phyloP scores from a whole-genome alignment of 2,888 invertebrate genomes.

The Xylophagus ater region DNA sequence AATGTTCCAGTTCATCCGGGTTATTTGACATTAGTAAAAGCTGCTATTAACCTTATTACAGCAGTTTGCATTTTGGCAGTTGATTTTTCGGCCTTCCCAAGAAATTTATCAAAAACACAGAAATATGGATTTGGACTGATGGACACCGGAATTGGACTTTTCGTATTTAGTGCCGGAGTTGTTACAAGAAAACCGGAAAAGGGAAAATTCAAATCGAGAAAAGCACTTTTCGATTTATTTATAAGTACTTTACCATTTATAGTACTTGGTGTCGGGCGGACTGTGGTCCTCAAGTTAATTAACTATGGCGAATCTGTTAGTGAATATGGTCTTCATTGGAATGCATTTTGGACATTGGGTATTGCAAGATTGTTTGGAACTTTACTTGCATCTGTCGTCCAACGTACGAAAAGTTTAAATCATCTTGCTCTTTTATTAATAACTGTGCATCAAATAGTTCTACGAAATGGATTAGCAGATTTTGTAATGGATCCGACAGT shows the following conservation, averaged over 20 bases:
- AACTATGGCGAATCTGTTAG: constrained; percentile 80
- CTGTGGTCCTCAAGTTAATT: constrained; percentile 47
- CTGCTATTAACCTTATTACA: constrained; percentile 60
- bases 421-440: constrained; percentile 46
- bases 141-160: constrained; percentile 92
- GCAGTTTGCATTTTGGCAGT: constrained; percentile 82
- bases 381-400: constrained; percentile 27
- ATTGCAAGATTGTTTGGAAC: constrained; percentile 64
- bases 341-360: constrained; percentile 92
- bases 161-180: constrained; percentile 68
- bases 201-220: constrained; percentile 20
- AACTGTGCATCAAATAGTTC: constrained; percentile 52
- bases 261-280: constrained; percentile 52
- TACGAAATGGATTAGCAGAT: constrained; percentile 51
- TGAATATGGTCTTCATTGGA: constrained; percentile 97
- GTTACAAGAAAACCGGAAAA: constrained; percentile 46
- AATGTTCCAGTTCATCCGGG: constrained; percentile 22
- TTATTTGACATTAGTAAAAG: constrained; percentile 57
- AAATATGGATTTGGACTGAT: constrained; percentile 77
- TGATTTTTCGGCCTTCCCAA: constrained; percentile 81
- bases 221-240: constrained; percentile 23
- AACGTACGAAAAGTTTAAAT: constrained; percentile 41
- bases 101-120: constrained; percentile 78
- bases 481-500: constrained; percentile 54
- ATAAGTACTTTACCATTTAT: constrained; percentile 39